These are phyloP conservation scores for Gorilla gorilla DNA, from an alignment of 2,113 vertebrate species.

Conservation along the genomic window DNA sequence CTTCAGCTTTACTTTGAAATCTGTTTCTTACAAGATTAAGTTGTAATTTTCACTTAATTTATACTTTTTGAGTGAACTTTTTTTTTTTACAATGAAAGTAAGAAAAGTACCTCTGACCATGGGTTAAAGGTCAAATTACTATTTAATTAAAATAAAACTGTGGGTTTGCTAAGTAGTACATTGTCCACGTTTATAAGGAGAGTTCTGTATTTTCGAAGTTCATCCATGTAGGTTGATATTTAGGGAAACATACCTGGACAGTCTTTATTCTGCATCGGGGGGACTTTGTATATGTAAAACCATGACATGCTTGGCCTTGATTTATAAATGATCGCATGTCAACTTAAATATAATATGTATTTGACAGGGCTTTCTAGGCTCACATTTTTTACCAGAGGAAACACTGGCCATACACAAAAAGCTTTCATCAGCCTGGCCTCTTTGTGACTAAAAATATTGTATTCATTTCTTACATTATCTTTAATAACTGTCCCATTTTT, in stretches of 20 bases:
- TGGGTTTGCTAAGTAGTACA: neutral
- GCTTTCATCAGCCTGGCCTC: neutral
- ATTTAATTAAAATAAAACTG: conserved; percentile 6
- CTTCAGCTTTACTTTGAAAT: neutral
- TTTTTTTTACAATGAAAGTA: neutral
- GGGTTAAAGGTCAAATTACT: neutral
- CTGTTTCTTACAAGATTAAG: neutral
- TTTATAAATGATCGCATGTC: neutral
- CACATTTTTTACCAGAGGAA: neutral
- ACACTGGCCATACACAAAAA: neutral
- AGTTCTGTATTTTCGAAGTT: neutral
- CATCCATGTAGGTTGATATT: neutral
- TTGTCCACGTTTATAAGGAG: neutral
- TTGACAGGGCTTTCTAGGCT: neutral
- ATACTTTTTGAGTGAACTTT: neutral
- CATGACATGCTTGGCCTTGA: neutral
- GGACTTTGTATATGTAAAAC: neutral
- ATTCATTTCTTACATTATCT: neutral
- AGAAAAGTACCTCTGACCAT: neutral
- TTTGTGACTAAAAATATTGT: neutral
- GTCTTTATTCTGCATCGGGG: neutral
- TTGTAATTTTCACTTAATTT: neutral
- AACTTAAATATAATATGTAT: neutral
- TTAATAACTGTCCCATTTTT: neutral
- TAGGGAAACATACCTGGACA: neutral